These are phyloP conservation scores for Rhagoletis pomonella DNA, from an alignment of 1,140 invertebrate species.

Conservation along the genomic window DNA sequence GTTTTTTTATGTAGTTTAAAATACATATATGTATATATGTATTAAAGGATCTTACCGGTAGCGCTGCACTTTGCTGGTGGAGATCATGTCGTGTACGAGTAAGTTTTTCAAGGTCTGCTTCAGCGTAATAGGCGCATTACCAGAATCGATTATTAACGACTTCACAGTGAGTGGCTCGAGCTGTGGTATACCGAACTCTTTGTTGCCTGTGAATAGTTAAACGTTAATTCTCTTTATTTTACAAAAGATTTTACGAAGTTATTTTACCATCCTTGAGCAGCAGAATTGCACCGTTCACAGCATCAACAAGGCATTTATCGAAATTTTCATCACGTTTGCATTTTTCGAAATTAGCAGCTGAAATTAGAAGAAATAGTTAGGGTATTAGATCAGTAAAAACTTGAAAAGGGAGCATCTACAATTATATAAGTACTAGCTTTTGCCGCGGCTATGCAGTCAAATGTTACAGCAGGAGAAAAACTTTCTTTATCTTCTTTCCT, in stretches of 20 bases:
- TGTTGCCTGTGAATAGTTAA: slow-evolving; percentile 65
- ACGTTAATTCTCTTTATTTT: slow-evolving; percentile 17
- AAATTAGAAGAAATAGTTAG: slow-evolving; percentile 10
- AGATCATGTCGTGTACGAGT: slow-evolving; percentile 76
- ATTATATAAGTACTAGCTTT: neutral
- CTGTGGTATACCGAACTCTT: slow-evolving; percentile 70
- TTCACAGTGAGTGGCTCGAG: slow-evolving; percentile 72
- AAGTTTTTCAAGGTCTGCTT: slow-evolving; percentile 77
- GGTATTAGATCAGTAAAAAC: neutral
- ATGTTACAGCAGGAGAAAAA: no score
- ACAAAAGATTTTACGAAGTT: neutral
- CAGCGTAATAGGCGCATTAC: slow-evolving; percentile 75
- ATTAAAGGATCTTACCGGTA: slow-evolving; percentile 63
- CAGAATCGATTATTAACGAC: slow-evolving; percentile 71
- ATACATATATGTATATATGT: no score
- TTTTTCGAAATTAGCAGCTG: slow-evolving; percentile 58
- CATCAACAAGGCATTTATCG: slow-evolving; percentile 72
- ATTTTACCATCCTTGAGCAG: slow-evolving; percentile 66
- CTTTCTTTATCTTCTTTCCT: no score
- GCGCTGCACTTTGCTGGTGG: slow-evolving; percentile 70
- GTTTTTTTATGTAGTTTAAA: neutral
- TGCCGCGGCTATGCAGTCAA: no score
- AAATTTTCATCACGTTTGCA: slow-evolving; percentile 71
- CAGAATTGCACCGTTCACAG: slow-evolving; percentile 69
- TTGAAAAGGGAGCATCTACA: neutral